phyloP scores from a whole-genome alignment of 2,113 vertebrate species.

The Spilogale gracilis region DNA sequence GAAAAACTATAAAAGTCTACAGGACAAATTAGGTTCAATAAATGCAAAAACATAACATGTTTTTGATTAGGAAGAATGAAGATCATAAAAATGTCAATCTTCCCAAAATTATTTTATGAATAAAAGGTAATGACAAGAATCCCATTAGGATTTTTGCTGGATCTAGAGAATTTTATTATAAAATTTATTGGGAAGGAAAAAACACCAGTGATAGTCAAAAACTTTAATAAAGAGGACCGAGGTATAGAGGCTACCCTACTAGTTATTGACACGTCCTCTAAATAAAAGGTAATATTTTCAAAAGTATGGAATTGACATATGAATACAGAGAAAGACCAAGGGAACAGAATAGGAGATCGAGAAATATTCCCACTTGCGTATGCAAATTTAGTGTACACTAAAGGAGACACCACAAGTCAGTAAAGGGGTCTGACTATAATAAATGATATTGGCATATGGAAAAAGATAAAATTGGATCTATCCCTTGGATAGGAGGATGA shows the following conservation, averaged over 20 bases:
- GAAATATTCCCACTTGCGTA: neutral
- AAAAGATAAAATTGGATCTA: neutral
- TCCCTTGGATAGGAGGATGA: neutral
- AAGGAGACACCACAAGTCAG: neutral
- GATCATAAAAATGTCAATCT: neutral
- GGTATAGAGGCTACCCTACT: neutral
- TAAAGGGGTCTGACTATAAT: neutral
- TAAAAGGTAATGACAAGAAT: neutral
- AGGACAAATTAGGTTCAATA: neutral
- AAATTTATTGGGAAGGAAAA: conserved; percentile 28
- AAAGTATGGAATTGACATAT: neutral
- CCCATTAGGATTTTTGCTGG: neutral
- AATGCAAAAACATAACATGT: neutral
- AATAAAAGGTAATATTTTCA: neutral
- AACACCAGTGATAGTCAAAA: neutral
- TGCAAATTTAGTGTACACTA: neutral
- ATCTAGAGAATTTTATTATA: conserved; percentile 5
- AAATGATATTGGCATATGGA: neutral
- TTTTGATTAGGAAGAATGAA: neutral
- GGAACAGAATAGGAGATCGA: neutral
- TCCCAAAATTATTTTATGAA: neutral
- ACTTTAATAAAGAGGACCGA: neutral
- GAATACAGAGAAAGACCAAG: neutral
- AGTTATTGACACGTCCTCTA: neutral
- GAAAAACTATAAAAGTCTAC: conserved; percentile 14